phyloP scores from a whole-genome alignment of 1,140 invertebrate species.

The Cardiocondyla obscurior region DNA sequence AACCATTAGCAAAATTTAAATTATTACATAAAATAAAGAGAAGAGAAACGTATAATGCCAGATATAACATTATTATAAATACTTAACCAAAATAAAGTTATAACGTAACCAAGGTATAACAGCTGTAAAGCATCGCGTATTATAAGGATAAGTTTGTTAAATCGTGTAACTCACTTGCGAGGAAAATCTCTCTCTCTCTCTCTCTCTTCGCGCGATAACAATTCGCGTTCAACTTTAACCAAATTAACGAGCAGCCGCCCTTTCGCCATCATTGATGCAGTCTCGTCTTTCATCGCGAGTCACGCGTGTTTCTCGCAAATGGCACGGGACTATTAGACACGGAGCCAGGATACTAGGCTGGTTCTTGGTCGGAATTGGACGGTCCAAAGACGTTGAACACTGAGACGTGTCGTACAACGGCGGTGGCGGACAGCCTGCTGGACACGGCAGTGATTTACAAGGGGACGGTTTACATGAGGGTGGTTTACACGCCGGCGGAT shows the following conservation, averaged over 20 bases:
- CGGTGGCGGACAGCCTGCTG: conserved; percentile 26
- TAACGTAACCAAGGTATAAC: neutral
- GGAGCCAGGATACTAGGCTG: neutral
- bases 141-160: neutral
- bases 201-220: neutral
- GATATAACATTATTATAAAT: conserved; percentile 1
- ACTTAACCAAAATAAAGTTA: neutral
- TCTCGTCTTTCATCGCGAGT: neutral
- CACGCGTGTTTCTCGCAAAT: conserved; percentile 14
- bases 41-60: neutral
- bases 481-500: conserved; percentile 51
- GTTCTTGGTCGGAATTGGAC: conserved; percentile 38
- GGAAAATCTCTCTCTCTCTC: neutral
- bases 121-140: neutral
- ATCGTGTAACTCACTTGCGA: neutral
- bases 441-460: conserved; percentile 53
- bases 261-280: neutral
- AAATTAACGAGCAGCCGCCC: conserved; percentile 12
- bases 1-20: conserved; percentile 2
- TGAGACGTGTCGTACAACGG: conserved; percentile 26
- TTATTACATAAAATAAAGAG: neutral
- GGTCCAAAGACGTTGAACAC: conserved; percentile 44
- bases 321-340: conserved; percentile 9
- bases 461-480: conserved; percentile 42
- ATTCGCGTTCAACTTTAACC: neutral